phyloP scores from a whole-genome alignment of 2,797 vertebrate genomes.

The Sylvilagus floridanus region DNA sequence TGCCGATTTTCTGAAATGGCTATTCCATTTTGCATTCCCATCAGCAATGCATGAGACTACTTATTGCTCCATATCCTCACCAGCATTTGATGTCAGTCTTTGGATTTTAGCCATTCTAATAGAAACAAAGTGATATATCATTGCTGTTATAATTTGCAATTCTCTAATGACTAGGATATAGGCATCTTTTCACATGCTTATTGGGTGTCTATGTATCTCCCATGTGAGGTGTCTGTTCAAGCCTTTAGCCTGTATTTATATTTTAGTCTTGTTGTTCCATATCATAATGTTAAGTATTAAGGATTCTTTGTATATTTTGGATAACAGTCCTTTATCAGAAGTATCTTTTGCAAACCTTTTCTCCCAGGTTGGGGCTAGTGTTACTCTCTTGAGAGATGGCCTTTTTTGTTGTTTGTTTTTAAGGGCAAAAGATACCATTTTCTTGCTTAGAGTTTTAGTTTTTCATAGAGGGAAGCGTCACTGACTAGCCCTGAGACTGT shows the following conservation, averaged over 20 bases:
- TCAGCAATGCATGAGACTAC: neutral
- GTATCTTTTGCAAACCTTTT: neutral
- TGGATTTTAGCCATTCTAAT: neutral
- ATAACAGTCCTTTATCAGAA: neutral
- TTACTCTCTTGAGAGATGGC: neutral
- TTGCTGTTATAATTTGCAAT: neutral
- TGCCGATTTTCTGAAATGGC: neutral
- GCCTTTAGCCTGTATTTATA: neutral
- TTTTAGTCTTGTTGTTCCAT: neutral
- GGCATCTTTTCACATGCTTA: neutral
- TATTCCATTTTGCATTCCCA: neutral
- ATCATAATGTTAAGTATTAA: neutral
- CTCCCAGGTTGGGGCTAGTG: neutral
- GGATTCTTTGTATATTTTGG: conserved; percentile 40
- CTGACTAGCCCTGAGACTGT: neutral
- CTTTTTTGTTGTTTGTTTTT: neutral
- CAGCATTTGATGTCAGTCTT: neutral
- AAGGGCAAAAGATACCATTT: conserved; percentile 1
- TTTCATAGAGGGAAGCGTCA: conserved; percentile 11
- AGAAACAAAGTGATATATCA: neutral
- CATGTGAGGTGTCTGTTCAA: neutral
- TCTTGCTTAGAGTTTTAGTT: conserved; percentile 20
- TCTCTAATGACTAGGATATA: neutral
- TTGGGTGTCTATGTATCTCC: neutral
- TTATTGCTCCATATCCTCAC: neutral